phyloP scores from a whole-genome alignment of 1,140 invertebrate species.

The Pogonus chalceus region DNA sequence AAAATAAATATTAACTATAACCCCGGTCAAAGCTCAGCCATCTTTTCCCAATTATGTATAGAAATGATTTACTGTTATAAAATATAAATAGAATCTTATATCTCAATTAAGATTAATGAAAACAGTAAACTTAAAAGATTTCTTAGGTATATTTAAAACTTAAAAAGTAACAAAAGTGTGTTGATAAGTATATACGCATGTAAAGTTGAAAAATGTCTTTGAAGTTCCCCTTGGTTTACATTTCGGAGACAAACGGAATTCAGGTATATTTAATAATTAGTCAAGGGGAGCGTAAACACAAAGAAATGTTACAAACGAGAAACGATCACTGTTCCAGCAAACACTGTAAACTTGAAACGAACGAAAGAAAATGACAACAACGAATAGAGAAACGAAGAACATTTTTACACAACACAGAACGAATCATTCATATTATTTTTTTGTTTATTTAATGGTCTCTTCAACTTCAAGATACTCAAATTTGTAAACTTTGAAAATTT shows the following conservation, averaged over 20 bases:
- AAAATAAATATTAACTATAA: too few species aligned
- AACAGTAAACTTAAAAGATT: background rate
- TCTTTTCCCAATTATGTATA: too few species aligned
- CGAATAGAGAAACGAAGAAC: background rate
- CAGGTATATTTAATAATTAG: constrained; percentile 7
- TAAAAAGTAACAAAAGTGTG: background rate
- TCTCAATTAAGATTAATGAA: background rate
- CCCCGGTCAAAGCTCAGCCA: too few species aligned
- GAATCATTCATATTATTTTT: too few species aligned
- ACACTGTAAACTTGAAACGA: background rate
- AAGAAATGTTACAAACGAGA: background rate
- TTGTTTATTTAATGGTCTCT: background rate
- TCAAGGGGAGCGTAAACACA: background rate
- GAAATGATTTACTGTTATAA: too few species aligned
- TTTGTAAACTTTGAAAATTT: background rate
- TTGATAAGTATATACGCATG: background rate
- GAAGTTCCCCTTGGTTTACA: background rate
- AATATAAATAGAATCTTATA: too few species aligned
- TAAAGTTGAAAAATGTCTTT: constrained; percentile 1
- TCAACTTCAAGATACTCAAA: background rate
- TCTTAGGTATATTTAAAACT: background rate
- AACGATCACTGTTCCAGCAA: too few species aligned
- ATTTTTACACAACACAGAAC: background rate
- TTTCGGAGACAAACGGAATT: background rate
- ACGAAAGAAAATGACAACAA: background rate